Evolutionary conservation across 1,140 invertebrate genomes (phyloP), one percentile per base, ranked within the genome.

Genomic region (Dendrolimus kikuchii): DNA sequence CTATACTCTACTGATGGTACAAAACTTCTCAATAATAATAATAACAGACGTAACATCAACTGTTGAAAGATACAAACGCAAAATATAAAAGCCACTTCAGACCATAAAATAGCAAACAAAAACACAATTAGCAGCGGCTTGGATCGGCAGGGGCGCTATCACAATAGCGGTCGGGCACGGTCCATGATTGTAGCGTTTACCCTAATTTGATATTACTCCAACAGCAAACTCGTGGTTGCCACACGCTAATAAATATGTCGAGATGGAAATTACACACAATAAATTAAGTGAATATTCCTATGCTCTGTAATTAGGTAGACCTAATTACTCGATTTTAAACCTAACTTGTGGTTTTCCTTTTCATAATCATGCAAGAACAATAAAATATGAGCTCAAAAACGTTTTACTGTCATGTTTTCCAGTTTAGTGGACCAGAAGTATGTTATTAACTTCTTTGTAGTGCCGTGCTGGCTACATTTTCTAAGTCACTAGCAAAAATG

Each of bases 161-260:
- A 79, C 68, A 80, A 78, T 77, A 59, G 68, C 59, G 55, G 60
- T 62, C 51, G 50, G 55, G 43, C 36, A 49, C 59, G 62, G 65
- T 60, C 68, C 63, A 66, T 67, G 62, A 63, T 71, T 49, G 56
- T 62, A 40, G 57, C 66, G 66, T 59, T 68, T 66, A 75, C 70
- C 73, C 78, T 79, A 79, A 81, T 77, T 81, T 74, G 74, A 79
- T 76, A 74, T 68, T 68, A 71, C 68, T 72, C 51, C 57, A 50
- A 52, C 45, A 51, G 57, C 42, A 53, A 58, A 66, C 67, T 74
- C 70, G 68, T 59, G 74, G 75, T 68, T 60, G 62, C 71, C 65
- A 72, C 71, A 76, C 77, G 73, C 67, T 79, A 76, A 76, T 74
- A 70, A 73, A 66, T 63, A 62, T 49, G 53, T 56, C 47, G 45